phyloP scores from a whole-genome alignment of 2,113 vertebrate genomes.

The Geothlypis trichas region DNA sequence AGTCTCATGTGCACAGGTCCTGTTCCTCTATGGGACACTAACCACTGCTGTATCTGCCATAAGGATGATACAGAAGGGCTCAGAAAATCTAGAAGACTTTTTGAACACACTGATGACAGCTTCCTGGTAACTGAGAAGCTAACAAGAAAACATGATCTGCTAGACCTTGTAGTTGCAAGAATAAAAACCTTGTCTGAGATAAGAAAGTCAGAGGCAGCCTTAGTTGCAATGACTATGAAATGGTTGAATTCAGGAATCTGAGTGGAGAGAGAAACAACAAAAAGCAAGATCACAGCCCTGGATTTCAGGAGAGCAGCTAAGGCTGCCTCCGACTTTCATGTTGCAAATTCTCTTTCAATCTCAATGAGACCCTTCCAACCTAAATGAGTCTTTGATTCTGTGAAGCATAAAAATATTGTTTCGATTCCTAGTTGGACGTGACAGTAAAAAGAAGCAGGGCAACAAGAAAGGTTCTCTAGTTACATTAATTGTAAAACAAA shows the following conservation, averaged over 20 bases:
- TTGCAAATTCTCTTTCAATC: neutral
- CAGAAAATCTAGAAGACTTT: neutral
- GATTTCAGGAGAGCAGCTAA: neutral
- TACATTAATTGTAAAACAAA: neutral
- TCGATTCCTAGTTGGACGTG: neutral
- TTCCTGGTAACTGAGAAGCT: neutral
- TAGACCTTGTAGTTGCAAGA: neutral
- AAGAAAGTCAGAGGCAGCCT: neutral
- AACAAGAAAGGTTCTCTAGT: neutral
- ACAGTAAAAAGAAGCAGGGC: neutral
- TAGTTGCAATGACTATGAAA: neutral
- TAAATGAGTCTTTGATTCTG: neutral
- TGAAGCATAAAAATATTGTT: neutral
- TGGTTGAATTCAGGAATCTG: neutral
- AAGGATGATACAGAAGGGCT: neutral
- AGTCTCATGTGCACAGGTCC: neutral
- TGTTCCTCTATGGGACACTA: neutral
- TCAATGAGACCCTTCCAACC: neutral
- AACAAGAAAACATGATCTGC: neutral
- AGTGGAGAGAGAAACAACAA: neutral
- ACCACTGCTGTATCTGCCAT: neutral
- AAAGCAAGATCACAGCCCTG: neutral
- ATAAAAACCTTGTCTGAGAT: neutral
- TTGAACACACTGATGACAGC: neutral
- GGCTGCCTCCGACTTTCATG: neutral